phyloP scores from a whole-genome alignment of 2,797 vertebrate species.

The Phalloptychus januarius region DNA sequence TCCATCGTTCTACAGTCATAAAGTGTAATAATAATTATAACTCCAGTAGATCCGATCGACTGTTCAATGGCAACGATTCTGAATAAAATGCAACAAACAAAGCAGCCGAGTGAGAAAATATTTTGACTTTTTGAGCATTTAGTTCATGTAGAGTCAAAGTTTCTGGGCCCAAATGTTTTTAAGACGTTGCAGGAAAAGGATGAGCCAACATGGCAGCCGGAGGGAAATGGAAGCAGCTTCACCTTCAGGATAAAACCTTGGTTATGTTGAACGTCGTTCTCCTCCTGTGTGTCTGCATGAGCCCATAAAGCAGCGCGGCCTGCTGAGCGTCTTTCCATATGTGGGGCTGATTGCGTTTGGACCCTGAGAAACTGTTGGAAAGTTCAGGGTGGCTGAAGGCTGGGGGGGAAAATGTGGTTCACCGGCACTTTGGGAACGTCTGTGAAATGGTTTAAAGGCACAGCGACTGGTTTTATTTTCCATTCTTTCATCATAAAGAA shows the following conservation, averaged over 20 bases:
- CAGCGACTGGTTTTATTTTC: not conserved
- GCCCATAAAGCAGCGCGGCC: slow-evolving; percentile 32
- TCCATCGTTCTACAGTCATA: too few relatives aligned
- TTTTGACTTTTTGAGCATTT: not conserved
- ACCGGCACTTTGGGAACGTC: slow-evolving; percentile 25
- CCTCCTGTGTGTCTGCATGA: slow-evolving; percentile 30
- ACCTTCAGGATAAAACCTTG: not conserved
- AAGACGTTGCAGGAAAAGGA: not conserved
- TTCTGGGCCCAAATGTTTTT: not conserved
- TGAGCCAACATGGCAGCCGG: not conserved
- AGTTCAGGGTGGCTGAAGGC: slow-evolving; percentile 51
- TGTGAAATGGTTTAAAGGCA: slow-evolving; percentile 12
- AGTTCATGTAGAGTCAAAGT: not conserved
- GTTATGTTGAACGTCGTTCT: not conserved
- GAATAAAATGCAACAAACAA: not conserved
- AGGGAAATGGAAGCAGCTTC: not conserved
- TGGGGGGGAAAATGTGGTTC: slow-evolving; percentile 64
- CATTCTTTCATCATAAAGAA: slow-evolving; percentile 2
- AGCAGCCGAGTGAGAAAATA: not conserved
- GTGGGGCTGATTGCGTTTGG: slow-evolving; percentile 30
- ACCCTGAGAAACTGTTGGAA: slow-evolving; percentile 59
- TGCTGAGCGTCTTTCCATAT: slow-evolving; percentile 46
- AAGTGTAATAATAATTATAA: too few relatives aligned
- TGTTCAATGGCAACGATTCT: not conserved
- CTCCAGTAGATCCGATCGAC: too few relatives aligned